Percentiles rank a stretch among this genome's conserved stretches.
phyloP scores from a whole-genome alignment of 2,797 vertebrate species.

The Discoglossus pictus region DNA sequence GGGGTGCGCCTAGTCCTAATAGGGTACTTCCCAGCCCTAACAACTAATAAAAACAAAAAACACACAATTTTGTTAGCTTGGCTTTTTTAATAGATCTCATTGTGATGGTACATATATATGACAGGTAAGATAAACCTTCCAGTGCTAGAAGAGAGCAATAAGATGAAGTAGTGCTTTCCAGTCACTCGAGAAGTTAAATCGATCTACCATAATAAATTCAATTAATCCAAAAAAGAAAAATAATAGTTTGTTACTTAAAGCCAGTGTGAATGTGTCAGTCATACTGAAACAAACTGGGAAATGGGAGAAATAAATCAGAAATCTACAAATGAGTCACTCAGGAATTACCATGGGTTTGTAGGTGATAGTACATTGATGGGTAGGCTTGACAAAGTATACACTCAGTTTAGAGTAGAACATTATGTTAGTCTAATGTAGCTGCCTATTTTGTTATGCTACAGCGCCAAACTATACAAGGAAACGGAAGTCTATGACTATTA shows the following conservation, averaged over 20 bases:
- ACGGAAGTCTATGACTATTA: too few species aligned
- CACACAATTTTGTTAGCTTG: not conserved
- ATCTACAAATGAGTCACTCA: not conserved
- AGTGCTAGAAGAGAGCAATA: not conserved
- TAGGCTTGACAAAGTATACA: too few species aligned
- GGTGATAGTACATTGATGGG: too few species aligned
- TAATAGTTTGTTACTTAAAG: slow-evolving; percentile 17
- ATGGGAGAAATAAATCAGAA: not conserved
- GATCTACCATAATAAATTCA: slow-evolving; percentile 17
- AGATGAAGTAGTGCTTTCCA: not conserved
- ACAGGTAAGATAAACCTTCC: slow-evolving; percentile 4
- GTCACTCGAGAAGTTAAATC: not conserved
- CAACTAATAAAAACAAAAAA: slow-evolving; percentile 16
- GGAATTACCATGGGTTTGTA: too few species aligned
- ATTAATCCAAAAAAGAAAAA: slow-evolving; percentile 11
- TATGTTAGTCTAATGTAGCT: not conserved
- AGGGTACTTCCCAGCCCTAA: too few species aligned
- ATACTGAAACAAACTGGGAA: slow-evolving; percentile 13
- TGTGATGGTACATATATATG: slow-evolving; percentile 26
- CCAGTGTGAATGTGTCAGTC: not conserved
- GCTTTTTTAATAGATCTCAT: slow-evolving; percentile 29
- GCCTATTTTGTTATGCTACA: not conserved
- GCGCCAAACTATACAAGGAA: not conserved
- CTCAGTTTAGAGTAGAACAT: too few species aligned
- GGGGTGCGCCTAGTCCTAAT: too few species aligned